Percentiles rank a stretch among this genome's conserved stretches.
Evolutionary conservation across 2,113 vertebrate genomes (phyloP).

Genomic region (Labeo catla): DNA sequence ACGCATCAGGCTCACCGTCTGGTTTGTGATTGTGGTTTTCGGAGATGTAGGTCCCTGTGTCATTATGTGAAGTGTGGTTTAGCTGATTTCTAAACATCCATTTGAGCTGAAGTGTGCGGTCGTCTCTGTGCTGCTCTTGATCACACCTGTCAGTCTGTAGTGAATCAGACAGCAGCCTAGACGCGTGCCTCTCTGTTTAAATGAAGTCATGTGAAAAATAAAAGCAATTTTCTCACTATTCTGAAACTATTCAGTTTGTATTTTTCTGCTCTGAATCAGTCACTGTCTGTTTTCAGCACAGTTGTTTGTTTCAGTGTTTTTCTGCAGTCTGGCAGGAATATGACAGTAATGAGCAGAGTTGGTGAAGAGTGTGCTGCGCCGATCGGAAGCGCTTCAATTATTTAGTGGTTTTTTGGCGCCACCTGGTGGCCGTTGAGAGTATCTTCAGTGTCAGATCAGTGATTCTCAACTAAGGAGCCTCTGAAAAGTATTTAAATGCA

Average conservation of each 20-base stretch:
- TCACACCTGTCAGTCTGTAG: neutral
- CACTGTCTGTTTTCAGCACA: too few species aligned
- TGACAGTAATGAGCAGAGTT: neutral
- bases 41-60: too few species aligned
- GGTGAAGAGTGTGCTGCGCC: neutral
- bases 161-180: neutral
- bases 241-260: neutral
- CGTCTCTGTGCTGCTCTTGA: too few species aligned
- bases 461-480: neutral
- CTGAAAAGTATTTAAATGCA: neutral
- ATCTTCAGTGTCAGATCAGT: neutral
- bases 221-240: neutral
- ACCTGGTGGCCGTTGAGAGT: conserved; percentile 60
- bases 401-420: conserved; percentile 58
- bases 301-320: too few species aligned
- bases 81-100: neutral
- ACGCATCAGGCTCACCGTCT: too few species aligned
- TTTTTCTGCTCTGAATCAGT: too few species aligned
- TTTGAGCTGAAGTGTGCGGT: too few species aligned
- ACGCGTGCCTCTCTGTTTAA: neutral
- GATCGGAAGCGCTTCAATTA: neutral
- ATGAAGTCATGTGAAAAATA: neutral
- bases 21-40: too few species aligned
- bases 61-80: neutral
- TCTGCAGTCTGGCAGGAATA: too few species aligned